Evolutionary conservation across 2,797 vertebrate genomes (phyloP), one percentile per base, ranked within the genome.

Genomic region (Oophaga sylvatica): DNA sequence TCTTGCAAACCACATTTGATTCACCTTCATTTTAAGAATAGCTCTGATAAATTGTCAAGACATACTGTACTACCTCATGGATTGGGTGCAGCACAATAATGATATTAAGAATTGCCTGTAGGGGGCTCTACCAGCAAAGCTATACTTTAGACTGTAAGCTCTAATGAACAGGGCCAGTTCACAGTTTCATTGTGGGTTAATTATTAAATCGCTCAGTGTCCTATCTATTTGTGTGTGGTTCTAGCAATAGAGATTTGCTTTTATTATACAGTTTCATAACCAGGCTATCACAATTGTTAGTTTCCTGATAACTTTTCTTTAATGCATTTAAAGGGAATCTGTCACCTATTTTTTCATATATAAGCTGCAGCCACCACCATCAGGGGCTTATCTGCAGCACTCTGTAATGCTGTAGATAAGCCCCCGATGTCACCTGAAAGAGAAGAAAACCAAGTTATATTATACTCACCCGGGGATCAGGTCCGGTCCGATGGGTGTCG

Each of bases 121-220:
- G 75, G 75, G 75, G 75, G 75, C 75, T 77, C 45, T 26, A 77
- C 75, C 26, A 80, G 71, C 79, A 70, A 90, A 57, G 90, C 86
- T 77, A 56, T 77, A 77, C 17, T 73, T 45, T 77, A 75, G 71
- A 75, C 71, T 75, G 41, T n/a, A 22, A 75, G 41, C 71, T 75
- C 71, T n/a, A 75, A 48, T 75, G 71, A 48, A 75, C 41, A 75
- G 71, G 35, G 11, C 10, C 26, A 35, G 12, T 11, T 70, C 67
- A 13, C 65, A 26, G 65, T 67, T 70, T 31, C 48, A 48, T 48
- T 75, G 71, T 73, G 70, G 20, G 15, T 31, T 71, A 71, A 1
- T 35, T 17, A 71, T 71, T 10, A 17, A 1, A 71, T 35, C 9
- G 16, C 16, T 22, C 35, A 31, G 17, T 35, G 29, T 70, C 26